These are phyloP conservation scores for Merops nubicus DNA, from an alignment of 2,113 vertebrate species.

Conservation along the genomic window DNA sequence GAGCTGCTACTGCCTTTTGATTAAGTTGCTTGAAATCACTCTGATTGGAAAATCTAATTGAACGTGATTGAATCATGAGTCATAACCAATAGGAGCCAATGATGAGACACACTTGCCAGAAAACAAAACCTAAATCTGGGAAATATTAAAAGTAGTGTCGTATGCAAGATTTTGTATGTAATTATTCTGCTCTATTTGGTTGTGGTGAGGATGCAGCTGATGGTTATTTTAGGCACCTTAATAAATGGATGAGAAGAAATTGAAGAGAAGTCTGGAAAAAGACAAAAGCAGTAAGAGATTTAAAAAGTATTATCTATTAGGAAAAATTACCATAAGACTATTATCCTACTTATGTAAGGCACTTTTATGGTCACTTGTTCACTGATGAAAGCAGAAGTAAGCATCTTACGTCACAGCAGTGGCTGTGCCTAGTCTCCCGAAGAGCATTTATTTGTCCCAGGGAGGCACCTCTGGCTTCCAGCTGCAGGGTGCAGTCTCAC, in stretches of 20 bases:
- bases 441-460: background rate
- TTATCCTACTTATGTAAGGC: background rate
- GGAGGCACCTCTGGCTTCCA: background rate
- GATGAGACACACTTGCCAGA: background rate
- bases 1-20: background rate
- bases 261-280: background rate
- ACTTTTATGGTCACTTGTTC: background rate
- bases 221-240: background rate
- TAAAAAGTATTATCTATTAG: background rate
- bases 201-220: background rate
- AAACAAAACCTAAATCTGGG: background rate
- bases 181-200: constrained; percentile 28
- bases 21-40: background rate
- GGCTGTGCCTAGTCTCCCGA: background rate
- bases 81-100: background rate
- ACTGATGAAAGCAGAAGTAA: background rate
- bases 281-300: background rate
- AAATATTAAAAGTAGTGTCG: constrained; percentile 17
- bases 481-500: rapidly evolving
- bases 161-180: background rate
- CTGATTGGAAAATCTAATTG: constrained; percentile 27
- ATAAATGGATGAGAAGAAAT: background rate
- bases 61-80: constrained; percentile 10
- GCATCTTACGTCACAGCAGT: background rate
- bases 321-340: background rate